A percentile compares a stretch with the other conserved stretches of the same genome.
Conservation (phyloP, 2,113 vertebrate species). For the Ellobius talpinus region DNA sequence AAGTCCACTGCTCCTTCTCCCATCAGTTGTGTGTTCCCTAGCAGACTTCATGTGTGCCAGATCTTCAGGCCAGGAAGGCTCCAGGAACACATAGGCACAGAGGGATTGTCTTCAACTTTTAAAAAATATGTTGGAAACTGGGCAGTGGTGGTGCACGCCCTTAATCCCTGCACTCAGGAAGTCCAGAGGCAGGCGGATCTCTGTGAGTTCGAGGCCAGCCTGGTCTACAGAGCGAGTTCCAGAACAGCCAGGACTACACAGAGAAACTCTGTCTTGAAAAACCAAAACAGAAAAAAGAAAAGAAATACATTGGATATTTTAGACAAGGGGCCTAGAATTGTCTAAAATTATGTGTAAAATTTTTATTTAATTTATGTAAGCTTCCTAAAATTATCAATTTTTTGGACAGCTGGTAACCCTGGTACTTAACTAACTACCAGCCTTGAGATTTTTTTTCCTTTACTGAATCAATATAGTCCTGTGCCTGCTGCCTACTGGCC, state of each 20-base stretch:
- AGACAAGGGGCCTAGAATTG: not conserved
- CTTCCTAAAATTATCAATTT: slow-evolving; percentile 6
- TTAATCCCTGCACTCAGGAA: not conserved
- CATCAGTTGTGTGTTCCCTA: rapidly evolving
- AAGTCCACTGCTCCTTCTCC: not conserved
- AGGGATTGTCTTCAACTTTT: not conserved
- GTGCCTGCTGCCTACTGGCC: not conserved
- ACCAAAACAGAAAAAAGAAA: not conserved
- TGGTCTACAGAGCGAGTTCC: not conserved
- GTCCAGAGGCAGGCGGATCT: not conserved
- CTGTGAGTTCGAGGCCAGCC: not conserved
- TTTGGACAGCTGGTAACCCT: not conserved
- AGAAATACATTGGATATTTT: not conserved
- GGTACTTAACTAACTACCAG: not conserved
- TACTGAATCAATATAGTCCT: not conserved
- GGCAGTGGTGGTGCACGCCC: not conserved
- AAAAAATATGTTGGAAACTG: not conserved
- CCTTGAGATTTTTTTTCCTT: not conserved
- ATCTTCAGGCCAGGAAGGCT: not conserved
- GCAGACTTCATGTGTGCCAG: not conserved
- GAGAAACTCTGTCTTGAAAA: not conserved
- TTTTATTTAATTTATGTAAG: not conserved
- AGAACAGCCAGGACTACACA: not conserved
- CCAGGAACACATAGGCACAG: not conserved
- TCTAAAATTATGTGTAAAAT: not conserved